Evolutionary conservation across 1,140 invertebrate species (phyloP), one percentile per base, ranked within the genome.

Genomic region (Campoletis sonorensis): DNA sequence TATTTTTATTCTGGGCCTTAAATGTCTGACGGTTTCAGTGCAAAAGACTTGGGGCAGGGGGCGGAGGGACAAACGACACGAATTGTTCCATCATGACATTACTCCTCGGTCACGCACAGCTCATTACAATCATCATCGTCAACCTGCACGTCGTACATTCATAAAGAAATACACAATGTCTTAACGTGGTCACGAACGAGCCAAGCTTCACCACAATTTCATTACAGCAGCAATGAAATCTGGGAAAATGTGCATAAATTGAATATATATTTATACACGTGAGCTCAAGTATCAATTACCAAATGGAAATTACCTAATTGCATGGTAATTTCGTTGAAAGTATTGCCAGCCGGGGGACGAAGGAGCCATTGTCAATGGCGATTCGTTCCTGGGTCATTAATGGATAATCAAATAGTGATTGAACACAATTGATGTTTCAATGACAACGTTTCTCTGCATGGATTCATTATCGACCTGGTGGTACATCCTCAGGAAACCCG

Each of bases 31-130:
- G 54, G 18, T 7, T 23, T 11, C 18, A 58, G 21, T 23, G 54
- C 18, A 58, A 21, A n/a, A 58, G 18, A 58, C 18, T 58, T 7
- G 30, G 30, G 30, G 30, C 3, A 2, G 7, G 30, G 30, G 54
- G 40, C 5, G 0, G 40, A 13, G 40, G 40, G 40, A 11, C 40
- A n/a, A 58, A 58, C 54, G 40, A 51, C 71, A 26, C 11, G n/a
- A 23, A 37, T 51, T 73, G 68, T 79, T 73, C 64, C 77, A 49
- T 45, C 82, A 84, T 82, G 85, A 85, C 80, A 84, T 83, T 67
- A 64, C 84, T 13, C 61, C 76, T 51, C 73, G 80, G 80, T 71
- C 71, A 84, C 73, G 80, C 85, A 85, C 77, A 79, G 84, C 81
- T 30, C 67, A 70, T 33, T 13, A 70, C 77, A 79, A 70, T 80